Conservation (phyloP, 2,797 vertebrate species). For the Zalophus californianus region DNA sequence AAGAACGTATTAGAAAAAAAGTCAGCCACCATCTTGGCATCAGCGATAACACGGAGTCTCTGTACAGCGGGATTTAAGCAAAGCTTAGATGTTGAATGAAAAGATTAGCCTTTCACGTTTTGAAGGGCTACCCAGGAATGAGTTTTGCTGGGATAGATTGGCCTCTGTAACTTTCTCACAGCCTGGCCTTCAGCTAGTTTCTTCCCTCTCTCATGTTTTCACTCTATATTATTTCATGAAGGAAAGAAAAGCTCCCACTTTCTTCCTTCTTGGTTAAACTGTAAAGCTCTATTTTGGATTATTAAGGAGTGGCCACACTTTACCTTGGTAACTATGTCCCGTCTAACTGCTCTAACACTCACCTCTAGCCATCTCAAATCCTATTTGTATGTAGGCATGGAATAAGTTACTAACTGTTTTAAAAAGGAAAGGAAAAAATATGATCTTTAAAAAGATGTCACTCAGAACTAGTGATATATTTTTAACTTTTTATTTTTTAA, state of each 20-base stretch:
- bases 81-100: background rate
- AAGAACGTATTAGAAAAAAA: background rate
- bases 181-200: background rate
- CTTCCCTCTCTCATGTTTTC: background rate
- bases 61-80: background rate
- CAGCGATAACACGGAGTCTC: background rate
- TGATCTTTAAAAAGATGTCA: background rate
- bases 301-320: background rate
- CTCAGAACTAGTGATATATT: background rate
- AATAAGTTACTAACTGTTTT: background rate
- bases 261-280: background rate
- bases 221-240: background rate
- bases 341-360: background rate
- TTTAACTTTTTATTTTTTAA: background rate
- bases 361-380: background rate
- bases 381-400: background rate
- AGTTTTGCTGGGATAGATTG: background rate
- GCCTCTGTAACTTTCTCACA: background rate
- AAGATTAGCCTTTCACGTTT: background rate
- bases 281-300: background rate
- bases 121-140: background rate
- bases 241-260: background rate
- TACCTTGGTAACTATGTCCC: background rate
- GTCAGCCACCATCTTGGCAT: background rate
- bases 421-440: background rate